phyloP scores from a whole-genome alignment of 1,140 invertebrate species.

The Atta cephalotes region DNA sequence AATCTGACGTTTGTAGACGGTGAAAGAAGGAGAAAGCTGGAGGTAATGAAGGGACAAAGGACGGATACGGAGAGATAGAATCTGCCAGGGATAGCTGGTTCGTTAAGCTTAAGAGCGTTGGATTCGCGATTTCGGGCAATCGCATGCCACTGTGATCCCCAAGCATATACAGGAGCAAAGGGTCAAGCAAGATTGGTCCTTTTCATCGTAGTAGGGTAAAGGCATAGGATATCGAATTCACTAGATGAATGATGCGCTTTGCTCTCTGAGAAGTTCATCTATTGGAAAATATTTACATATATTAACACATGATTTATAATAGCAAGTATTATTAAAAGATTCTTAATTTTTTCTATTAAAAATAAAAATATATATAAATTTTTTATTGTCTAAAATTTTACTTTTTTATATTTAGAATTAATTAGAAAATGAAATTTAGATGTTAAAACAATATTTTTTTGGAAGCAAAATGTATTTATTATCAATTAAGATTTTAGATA shows the following conservation, averaged over 20 bases:
- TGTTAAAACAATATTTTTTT: neutral
- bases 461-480: too few relatives aligned
- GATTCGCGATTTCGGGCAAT: constrained; percentile 81
- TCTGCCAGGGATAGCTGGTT: constrained; percentile 69
- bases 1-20: constrained; percentile 72
- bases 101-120: constrained; percentile 82
- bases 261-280: neutral
- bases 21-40: constrained; percentile 69
- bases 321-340: neutral
- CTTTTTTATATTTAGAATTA: too few relatives aligned
- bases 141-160: constrained; percentile 74
- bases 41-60: constrained; percentile 33
- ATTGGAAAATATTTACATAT: neutral
- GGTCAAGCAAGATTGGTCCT: constrained; percentile 80
- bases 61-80: constrained; percentile 53
- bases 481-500: too few relatives aligned
- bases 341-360: neutral
- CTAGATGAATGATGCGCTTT: constrained; percentile 30
- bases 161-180: constrained; percentile 63
- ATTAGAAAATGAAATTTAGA: too few relatives aligned
- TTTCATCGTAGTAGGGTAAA: constrained; percentile 72
- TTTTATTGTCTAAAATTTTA: too few relatives aligned
- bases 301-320: neutral
- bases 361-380: too few relatives aligned
- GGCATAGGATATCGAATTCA: constrained; percentile 38